Conservation (phyloP, 1,140 invertebrate genomes). For the Diprion similis region DNA sequence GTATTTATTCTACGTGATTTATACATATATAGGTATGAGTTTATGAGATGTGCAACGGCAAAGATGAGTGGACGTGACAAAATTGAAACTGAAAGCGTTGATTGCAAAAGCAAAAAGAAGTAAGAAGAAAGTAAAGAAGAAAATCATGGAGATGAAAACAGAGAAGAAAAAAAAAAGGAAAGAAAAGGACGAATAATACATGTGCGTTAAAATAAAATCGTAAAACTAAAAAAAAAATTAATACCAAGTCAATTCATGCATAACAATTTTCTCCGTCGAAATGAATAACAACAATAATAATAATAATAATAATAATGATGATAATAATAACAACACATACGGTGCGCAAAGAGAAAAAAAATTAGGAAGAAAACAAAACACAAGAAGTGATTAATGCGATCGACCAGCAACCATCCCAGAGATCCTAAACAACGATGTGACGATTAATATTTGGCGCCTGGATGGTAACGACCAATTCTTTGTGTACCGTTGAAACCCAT, state of each 20-base stretch:
- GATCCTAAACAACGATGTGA: conserved; percentile 31
- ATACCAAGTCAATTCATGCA: no score
- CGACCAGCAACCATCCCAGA: conserved; percentile 58
- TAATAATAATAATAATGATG: neutral
- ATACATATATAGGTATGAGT: conserved; percentile 26
- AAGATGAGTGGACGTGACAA: conserved; percentile 25
- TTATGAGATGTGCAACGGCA: conserved; percentile 26
- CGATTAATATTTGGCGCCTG: no score
- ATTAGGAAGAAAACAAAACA: no score
- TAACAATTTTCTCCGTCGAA: no score
- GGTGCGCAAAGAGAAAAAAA: neutral
- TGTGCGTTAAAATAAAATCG: no score
- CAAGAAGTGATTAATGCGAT: conserved; percentile 14
- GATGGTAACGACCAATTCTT: no score
- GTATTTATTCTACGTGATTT: conserved; percentile 12
- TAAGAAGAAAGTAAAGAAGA: conserved; percentile 28
- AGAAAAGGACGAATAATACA: neutral
- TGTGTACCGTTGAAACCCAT: no score
- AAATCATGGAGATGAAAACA: conserved; percentile 36
- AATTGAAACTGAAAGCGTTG: conserved; percentile 19
- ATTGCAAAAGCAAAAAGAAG: conserved; percentile 22
- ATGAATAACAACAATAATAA: neutral
- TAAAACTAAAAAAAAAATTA: no score
- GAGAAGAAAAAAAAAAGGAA: conserved; percentile 26
- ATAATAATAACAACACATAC: neutral